Percentiles rank a stretch among this genome's conserved stretches.
Evolutionary conservation across 23 tunicate genomes (phyloP).

Genomic region (Clavelina lepadiformis): DNA sequence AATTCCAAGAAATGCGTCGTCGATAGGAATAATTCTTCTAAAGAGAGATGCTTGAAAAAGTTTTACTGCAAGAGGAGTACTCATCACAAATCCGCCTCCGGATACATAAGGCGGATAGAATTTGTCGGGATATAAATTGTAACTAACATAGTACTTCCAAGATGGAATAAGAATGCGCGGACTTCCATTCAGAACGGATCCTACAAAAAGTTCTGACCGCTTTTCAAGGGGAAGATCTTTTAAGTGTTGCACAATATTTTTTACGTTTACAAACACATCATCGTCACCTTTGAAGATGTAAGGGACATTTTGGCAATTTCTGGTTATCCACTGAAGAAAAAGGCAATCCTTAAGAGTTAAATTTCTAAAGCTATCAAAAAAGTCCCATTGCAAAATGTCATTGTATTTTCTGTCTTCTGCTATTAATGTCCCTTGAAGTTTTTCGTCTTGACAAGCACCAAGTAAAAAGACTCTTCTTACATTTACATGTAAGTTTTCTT

Average conservation of each 20-base stretch:
- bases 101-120: slow-evolving; percentile 88
- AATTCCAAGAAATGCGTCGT: slow-evolving; percentile 87
- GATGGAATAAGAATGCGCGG: slow-evolving; percentile 61
- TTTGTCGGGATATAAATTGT: slow-evolving; percentile 64
- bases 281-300: slow-evolving; percentile 86
- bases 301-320: slow-evolving; percentile 52
- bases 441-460: slow-evolving; percentile 33
- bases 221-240: slow-evolving; percentile 5
- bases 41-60: slow-evolving; percentile 46
- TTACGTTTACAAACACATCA: slow-evolving; percentile 61
- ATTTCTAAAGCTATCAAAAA: slow-evolving; percentile 67
- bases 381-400: slow-evolving; percentile 83
- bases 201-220: slow-evolving; percentile 39
- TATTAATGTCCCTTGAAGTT: slow-evolving; percentile 4
- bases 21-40: slow-evolving; percentile 72
- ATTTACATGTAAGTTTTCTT: slow-evolving; percentile 21
- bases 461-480: slow-evolving; percentile 45
- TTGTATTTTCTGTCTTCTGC: slow-evolving; percentile 24
- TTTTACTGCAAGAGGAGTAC: slow-evolving; percentile 44
- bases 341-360: slow-evolving; percentile 77
- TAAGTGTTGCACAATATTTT: slow-evolving; percentile 57
- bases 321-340: slow-evolving; percentile 70
- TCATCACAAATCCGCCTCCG: slow-evolving; percentile 87
- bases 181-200: slow-evolving; percentile 53
- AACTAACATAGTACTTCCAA: slow-evolving; percentile 84